Evolutionary conservation across 2,888 invertebrate species (phyloP), one percentile per base, ranked within the genome.

Genomic region (Euproctis similis): DNA sequence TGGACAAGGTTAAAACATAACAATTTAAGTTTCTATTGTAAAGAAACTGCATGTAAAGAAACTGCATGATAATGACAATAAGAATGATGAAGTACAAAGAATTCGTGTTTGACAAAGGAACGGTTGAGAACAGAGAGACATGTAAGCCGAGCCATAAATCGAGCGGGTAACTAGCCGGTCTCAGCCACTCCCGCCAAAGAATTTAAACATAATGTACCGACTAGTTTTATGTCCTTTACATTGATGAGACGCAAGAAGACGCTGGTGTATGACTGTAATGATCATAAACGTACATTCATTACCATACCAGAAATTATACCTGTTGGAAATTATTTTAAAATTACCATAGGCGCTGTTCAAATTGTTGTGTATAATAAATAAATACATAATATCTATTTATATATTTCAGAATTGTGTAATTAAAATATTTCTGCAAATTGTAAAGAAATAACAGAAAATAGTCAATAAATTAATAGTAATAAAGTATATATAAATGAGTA

Each of bases 141-240:
- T 65, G 61, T 61, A 63, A 67, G 59, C 50, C 48, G 31, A 52
- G 60, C 64, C 65, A 65, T 76, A 75, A 77, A 75, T 70, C 47
- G 61, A 50, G 59, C 45, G 53, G n/a, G 57, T 53, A 62, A 61
- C 59, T 55, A 47, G 61, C 57, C 61, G 57, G 59, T 53, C 57
- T 57, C 54, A 45, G 62, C 59, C 65, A 61, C 62, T 57, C 64
- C 64, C 52, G 53, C 46, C 42, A 48, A 55, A 57, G 59, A 60
- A 64, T 62, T 69, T 59, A 63, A n/a, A 65, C 67, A 66, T 69
- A 65, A 67, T 59, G 51, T 53, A 52, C 58, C 55, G 61, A 63
- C 60, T 60, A 40, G 53, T 68, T 77, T 78, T 70, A 72, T 70
- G 71, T 61, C 66, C 61, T 64, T 66, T 64, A 69, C 72, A 71